phyloP scores from a whole-genome alignment of 2,113 vertebrate species.

The Gracilinanus agilis region DNA sequence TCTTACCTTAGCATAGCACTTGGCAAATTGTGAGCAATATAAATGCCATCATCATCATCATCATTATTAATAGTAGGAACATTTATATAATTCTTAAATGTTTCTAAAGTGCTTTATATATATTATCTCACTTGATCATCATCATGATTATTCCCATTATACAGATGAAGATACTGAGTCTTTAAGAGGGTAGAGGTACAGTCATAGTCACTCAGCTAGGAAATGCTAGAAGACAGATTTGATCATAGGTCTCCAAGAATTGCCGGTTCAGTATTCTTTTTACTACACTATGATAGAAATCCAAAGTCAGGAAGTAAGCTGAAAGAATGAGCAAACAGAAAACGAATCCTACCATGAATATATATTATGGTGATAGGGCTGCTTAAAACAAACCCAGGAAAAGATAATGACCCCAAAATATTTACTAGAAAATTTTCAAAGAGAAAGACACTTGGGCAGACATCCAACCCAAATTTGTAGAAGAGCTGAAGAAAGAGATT shows the following conservation, averaged over 20 bases:
- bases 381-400: neutral
- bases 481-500: neutral
- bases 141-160: neutral
- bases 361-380: neutral
- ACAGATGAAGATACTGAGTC: neutral
- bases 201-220: neutral
- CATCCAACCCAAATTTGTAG: neutral
- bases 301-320: neutral
- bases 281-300: neutral
- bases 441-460: neutral
- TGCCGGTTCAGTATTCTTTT: neutral
- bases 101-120: neutral
- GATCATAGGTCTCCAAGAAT: neutral
- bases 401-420: neutral
- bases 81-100: neutral
- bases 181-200: neutral
- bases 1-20: neutral
- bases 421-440: neutral
- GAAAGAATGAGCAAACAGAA: neutral
- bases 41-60: neutral
- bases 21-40: neutral
- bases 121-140: neutral
- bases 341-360: neutral
- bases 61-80: neutral
- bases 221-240: neutral